Percentiles rank a stretch among this genome's conserved stretches.
Conservation (phyloP, 2,797 vertebrate species). For the Clarias laeviceps region DNA sequence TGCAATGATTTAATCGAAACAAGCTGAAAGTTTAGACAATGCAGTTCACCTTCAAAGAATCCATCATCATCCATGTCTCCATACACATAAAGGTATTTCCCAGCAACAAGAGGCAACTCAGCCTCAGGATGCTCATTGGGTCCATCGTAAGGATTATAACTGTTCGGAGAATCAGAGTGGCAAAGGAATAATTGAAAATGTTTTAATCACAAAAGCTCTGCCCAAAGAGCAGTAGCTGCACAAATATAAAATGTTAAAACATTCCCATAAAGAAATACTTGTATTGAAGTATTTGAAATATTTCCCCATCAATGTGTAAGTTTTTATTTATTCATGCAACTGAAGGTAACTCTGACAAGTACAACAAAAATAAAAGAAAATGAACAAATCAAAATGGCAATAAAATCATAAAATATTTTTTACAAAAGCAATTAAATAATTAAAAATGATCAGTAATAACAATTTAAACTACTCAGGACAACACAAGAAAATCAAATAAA, state of each 20-base stretch:
- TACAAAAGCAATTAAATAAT: background rate
- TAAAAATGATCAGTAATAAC: background rate
- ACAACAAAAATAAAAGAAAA: background rate
- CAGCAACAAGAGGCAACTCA: constrained; percentile 94
- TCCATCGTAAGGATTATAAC: constrained; percentile 98
- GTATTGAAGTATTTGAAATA: background rate
- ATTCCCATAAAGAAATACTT: background rate
- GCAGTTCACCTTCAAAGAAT: constrained; percentile 90
- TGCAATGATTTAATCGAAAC: background rate
- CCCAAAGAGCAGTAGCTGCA: background rate
- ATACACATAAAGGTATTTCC: constrained; percentile 96
- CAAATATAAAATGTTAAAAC: background rate
- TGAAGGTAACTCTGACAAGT: background rate
- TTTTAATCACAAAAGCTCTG: background rate
- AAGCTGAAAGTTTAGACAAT: background rate
- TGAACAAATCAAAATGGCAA: background rate
- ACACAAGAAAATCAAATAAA: no score
- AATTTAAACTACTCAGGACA: background rate
- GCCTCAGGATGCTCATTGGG: constrained; percentile 98
- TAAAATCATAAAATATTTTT: background rate
- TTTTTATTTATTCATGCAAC: background rate
- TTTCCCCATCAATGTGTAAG: background rate
- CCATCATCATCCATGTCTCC: constrained; percentile 98
- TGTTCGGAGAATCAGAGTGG: constrained; percentile 58
- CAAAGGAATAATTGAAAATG: background rate